Evolutionary conservation across 1,140 invertebrate species (phyloP).

Genomic region (Aradophagus sp.): DNA sequence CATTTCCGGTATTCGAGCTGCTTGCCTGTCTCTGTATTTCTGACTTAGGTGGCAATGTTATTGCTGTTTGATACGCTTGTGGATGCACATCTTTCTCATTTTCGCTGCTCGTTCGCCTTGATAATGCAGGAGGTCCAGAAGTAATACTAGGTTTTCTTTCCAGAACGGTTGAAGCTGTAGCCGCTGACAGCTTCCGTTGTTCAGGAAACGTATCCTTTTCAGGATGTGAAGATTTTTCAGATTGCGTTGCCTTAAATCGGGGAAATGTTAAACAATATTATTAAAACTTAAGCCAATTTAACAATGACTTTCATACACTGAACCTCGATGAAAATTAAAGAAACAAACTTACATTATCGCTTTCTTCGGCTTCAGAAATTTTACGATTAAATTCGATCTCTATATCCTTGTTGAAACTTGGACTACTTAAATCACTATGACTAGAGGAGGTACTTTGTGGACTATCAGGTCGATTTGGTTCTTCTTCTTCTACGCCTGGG

Average conservation of each 20-base stretch:
- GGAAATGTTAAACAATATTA: not conserved
- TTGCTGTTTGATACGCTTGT: constrained; percentile 9
- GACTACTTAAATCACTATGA: constrained; percentile 81
- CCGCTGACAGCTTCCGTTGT: constrained; percentile 78
- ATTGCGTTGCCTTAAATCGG: constrained; percentile 62
- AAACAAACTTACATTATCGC: constrained; percentile 67
- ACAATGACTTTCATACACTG: too few relatives aligned
- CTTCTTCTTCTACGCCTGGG: constrained; percentile 77
- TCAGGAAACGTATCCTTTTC: constrained; percentile 74
- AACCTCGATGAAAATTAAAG: too few relatives aligned
- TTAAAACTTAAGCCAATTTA: too few relatives aligned
- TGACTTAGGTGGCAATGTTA: constrained; percentile 29
- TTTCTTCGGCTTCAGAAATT: constrained; percentile 63
- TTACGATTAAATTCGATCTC: constrained; percentile 78
- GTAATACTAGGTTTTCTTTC: constrained; percentile 79
- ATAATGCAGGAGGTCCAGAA: constrained; percentile 68
- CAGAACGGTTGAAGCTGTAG: constrained; percentile 78
- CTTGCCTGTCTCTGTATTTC: constrained; percentile 65
- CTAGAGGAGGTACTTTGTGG: constrained; percentile 81
- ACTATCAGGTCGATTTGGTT: constrained; percentile 76
- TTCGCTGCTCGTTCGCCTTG: constrained; percentile 62
- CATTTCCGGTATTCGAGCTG: constrained; percentile 64
- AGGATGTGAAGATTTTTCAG: too few relatives aligned
- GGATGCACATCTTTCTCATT: constrained; percentile 43
- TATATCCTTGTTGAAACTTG: constrained; percentile 81